Evolutionary conservation across 2,113 vertebrate species (phyloP).

Genomic region (Progne subis): DNA sequence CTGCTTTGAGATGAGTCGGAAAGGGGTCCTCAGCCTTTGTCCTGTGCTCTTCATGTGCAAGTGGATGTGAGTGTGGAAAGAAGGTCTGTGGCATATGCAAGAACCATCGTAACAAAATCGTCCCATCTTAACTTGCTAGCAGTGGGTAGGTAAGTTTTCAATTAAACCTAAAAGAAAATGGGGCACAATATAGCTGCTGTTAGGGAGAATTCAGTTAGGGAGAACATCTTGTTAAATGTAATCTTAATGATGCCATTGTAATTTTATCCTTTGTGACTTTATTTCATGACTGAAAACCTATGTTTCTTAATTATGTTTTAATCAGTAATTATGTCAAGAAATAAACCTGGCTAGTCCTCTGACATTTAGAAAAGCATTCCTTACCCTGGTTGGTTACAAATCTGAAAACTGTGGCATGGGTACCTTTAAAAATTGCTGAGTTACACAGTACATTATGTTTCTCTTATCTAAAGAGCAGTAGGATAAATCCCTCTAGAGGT

Average conservation of each 20-base stretch:
- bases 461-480: background rate
- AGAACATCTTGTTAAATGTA: background rate
- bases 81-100: background rate
- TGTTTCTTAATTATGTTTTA: background rate
- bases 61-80: background rate
- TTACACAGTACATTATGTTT: background rate
- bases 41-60: background rate
- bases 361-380: background rate
- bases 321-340: background rate
- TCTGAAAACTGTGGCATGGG: background rate
- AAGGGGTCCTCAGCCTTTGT: background rate
- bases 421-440: background rate
- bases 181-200: background rate
- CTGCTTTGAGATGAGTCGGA: background rate
- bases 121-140: background rate
- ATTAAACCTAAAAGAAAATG: background rate
- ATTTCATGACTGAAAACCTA: background rate
- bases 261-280: background rate
- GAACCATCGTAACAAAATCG: background rate
- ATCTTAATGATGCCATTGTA: background rate
- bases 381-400: background rate
- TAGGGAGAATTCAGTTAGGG: background rate
- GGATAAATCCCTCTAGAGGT: background rate
- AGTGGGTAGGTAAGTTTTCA: background rate
- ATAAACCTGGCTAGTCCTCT: background rate